Percentiles rank a stretch among this genome's conserved stretches.
Conservation (phyloP, 1,140 invertebrate species). For the Aphaenogaster ashmeadi region DNA sequence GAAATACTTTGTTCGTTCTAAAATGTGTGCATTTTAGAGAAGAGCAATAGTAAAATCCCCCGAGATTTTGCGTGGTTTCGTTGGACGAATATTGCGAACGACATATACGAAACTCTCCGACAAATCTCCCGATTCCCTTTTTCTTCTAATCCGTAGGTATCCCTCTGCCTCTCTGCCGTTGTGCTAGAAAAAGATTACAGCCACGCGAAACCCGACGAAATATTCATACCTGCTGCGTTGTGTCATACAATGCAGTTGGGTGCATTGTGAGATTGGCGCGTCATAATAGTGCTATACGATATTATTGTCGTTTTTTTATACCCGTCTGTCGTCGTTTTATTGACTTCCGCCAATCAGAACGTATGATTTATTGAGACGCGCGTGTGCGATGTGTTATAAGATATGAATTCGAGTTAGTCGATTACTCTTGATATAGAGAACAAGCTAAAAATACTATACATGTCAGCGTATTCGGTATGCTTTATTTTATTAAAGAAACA, state of each 20-base stretch:
- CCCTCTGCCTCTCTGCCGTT: conserved; percentile 30
- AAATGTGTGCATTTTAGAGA: conserved; percentile 7
- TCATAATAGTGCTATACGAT: conserved; percentile 67
- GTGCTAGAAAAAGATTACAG: conserved; percentile 66
- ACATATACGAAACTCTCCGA: conserved; percentile 27
- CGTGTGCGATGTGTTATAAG: conserved; percentile 11
- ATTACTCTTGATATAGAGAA: background rate
- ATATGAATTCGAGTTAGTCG: conserved; percentile 16
- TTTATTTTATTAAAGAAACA: conserved; percentile 30
- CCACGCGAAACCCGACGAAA: conserved; percentile 62
- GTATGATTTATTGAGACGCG: conserved; percentile 67
- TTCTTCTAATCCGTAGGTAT: conserved; percentile 31
- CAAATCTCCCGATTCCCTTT: conserved; percentile 26
- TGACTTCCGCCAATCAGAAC: conserved; percentile 67
- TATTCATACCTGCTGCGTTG: conserved; percentile 68
- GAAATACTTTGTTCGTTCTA: background rate
- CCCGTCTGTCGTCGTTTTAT: conserved; percentile 60
- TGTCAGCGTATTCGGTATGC: background rate
- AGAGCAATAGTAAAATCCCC: background rate
- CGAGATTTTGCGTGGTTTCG: conserved; percentile 9
- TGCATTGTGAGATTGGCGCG: conserved; percentile 66
- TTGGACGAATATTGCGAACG: conserved; percentile 11
- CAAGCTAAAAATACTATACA: background rate
- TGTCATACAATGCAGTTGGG: conserved; percentile 63
- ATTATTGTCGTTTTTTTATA: conserved; percentile 64